Evolutionary conservation across 2,888 invertebrate species (phyloP), one percentile per base, ranked within the genome.

Genomic region (Dione juno): DNA sequence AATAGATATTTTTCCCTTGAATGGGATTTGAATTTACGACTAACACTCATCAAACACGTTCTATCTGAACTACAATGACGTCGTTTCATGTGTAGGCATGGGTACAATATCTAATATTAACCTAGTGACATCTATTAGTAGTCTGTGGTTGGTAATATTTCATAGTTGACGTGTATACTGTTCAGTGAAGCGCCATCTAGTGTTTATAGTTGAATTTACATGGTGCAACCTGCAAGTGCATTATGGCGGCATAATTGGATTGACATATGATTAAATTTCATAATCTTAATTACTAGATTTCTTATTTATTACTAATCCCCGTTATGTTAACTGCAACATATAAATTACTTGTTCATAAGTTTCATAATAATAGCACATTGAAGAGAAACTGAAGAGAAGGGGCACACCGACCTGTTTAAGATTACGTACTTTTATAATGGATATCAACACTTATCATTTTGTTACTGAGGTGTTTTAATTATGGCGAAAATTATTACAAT

Each of bases 41-140:
- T 28, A 28, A 28, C 28, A 28, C n/a, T n/a, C 28, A 50, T 19
- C 10, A 19, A 19, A 21, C 3, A n/a, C 8, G 14, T 21, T 1
- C 53, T 8, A 53, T 14, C 28, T 53, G 5, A 54, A 35, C 2
- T 8, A 54, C 0, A 35, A 54, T n/a, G 0, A 0, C n/a, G 10
- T 37, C 7, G 3, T 37, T 1, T 35, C 1, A n/a, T 16, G 35
- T 35, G 14, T 9, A 50, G 3, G 16, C 14, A 16, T n/a, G 28
- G 6, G 14, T 21, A 40, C 7, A 21, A 43, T 37, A 16, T 64
- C 50, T 50, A 14, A 14, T 35, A 14, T 45, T 50, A 64, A n/a
- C 48, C 50, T 67, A 66, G 76, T 71, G 76, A 75, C 76, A 76
- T 76, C 76, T 76, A 70, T 74, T 71, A 74, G 54, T 67, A 48